These are phyloP conservation scores for Tetanocera ferruginea DNA, from an alignment of 2,888 invertebrate genomes.

Conservation along the genomic window DNA sequence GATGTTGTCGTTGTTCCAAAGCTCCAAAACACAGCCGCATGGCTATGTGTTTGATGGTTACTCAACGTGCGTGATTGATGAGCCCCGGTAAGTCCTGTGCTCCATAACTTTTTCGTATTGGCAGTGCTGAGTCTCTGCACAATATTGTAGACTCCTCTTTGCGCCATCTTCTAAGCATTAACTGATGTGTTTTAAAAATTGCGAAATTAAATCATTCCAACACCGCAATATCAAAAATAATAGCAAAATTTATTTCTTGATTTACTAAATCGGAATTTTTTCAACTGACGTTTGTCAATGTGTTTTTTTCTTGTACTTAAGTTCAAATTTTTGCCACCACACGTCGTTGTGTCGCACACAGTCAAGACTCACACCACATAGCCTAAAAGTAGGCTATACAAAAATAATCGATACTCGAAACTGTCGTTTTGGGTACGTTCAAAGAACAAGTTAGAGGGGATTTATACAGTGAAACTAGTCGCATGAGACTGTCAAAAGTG, in stretches of 20 bases:
- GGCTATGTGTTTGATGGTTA: slow-evolving; percentile 37
- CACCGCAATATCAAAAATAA: background rate
- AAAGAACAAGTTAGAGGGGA: no score
- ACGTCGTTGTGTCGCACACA: background rate
- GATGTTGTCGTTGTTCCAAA: background rate
- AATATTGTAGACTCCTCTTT: slow-evolving; percentile 40
- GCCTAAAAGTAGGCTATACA: no score
- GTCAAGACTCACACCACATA: no score
- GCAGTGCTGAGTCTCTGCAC: slow-evolving; percentile 33
- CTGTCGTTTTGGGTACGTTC: background rate
- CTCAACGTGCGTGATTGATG: slow-evolving; percentile 39
- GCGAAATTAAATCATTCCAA: slow-evolving; percentile 29
- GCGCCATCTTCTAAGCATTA: slow-evolving; percentile 41
- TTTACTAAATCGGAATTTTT: background rate
- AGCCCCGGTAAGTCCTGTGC: background rate
- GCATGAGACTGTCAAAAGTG: no score
- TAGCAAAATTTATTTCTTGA: background rate
- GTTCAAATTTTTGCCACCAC: background rate
- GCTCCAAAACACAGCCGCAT: slow-evolving; percentile 28
- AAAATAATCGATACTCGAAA: background rate
- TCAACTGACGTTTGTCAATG: slow-evolving; percentile 1
- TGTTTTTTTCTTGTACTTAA: background rate
- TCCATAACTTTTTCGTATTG: background rate
- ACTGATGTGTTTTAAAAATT: background rate
- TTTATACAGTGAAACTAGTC: no score